Evolutionary conservation across 2,888 invertebrate species (phyloP).

Genomic region (Abscondita cerata): DNA sequence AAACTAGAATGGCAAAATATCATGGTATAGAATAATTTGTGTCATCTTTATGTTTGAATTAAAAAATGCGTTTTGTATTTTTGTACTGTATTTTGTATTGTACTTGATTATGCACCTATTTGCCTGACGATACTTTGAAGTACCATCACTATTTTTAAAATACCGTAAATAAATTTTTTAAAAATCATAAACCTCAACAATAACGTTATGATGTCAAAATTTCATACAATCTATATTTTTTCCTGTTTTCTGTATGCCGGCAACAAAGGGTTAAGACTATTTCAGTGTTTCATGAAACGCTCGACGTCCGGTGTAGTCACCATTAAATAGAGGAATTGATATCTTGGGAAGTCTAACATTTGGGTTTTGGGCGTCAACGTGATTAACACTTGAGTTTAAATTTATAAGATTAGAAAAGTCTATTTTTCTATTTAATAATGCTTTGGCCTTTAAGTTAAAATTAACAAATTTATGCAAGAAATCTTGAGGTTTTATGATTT

Average conservation of each 20-base stretch:
- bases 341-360: no score
- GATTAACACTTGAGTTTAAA: no score
- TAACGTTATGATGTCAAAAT: background rate
- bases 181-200: background rate
- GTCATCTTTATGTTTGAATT: background rate
- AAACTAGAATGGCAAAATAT: conserved; percentile 1
- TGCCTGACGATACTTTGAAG: background rate
- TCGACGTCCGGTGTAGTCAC: no score
- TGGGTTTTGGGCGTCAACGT: no score
- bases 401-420: no score
- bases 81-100: background rate
- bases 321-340: no score
- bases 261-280: conserved; percentile 17
- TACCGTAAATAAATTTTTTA: background rate
- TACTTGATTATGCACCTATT: background rate
- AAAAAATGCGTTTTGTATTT: background rate
- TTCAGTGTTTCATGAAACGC: no score
- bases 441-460: no score
- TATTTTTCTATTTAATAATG: no score
- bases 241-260: conserved; percentile 14
- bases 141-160: background rate
- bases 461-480: no score
- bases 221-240: background rate
- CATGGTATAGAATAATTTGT: background rate
- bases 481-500: no score